phyloP scores from a whole-genome alignment of 1,140 invertebrate species.

The Cylas formicarius region DNA sequence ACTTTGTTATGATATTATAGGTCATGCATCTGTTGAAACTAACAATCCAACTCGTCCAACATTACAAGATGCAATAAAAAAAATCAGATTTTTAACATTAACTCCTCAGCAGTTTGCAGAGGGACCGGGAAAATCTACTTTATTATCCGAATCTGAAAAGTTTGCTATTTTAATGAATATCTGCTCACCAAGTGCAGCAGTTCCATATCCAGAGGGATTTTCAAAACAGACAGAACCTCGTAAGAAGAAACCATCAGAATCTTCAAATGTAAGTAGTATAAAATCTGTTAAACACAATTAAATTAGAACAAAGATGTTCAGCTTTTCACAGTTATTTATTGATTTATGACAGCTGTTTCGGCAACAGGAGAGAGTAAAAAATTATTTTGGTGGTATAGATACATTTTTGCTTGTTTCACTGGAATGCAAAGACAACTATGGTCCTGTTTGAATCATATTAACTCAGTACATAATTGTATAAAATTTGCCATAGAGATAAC shows the following conservation, averaged over 20 bases:
- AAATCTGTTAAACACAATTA: too few species aligned
- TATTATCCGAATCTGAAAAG: conserved; percentile 68
- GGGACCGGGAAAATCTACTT: conserved; percentile 61
- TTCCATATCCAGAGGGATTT: conserved; percentile 63
- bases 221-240: conserved; percentile 39
- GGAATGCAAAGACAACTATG: too few species aligned
- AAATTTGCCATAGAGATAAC: too few species aligned
- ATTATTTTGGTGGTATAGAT: too few species aligned
- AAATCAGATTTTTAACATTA: conserved; percentile 69
- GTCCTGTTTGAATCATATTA: too few species aligned
- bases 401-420: too few species aligned
- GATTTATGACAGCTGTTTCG: too few species aligned
- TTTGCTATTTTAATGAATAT: conserved; percentile 76
- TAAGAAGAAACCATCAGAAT: conserved; percentile 15
- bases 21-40: conserved; percentile 21
- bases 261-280: conserved; percentile 14
- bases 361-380: too few species aligned
- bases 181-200: conserved; percentile 54
- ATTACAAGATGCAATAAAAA: conserved; percentile 48
- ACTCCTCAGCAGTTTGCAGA: conserved; percentile 73
- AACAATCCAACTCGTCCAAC: conserved; percentile 26
- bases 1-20: conserved; percentile 12
- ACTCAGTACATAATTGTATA: too few species aligned
- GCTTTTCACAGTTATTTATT: too few species aligned
- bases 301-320: too few species aligned